Base-by-base conservation (phyloP, 2,888 invertebrate species). In the Diaprepes abbreviatus region DNA sequence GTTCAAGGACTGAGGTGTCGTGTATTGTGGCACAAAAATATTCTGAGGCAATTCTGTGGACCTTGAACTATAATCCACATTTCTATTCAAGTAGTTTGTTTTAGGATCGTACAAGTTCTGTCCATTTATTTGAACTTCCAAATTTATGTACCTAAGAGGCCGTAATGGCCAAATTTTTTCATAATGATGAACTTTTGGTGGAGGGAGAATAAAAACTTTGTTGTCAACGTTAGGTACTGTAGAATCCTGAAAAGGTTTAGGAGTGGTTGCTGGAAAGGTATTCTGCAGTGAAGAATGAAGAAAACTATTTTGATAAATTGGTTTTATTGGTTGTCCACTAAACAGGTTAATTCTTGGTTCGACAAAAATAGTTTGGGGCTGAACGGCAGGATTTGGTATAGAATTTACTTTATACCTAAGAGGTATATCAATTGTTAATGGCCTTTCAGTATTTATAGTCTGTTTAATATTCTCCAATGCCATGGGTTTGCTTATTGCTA, bases 111-210 rank as follows among this genome's bases (percentile, higher is more conserved):
- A 31, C 9, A 24, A 38, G 9, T 58, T 38, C 10, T 58, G 58
- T 9, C 58, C 60, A 35, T 60, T 36, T 3, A 60, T 50, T 19
- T 48, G 16, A 33, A 60, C 31, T 7, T 35, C 21, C 24, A 60
- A 60, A 50, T 60, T 45, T 35, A 10, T 60, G 14, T 21, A 60
- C 10, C 7, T 48, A 1, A 43, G 1, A 12, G 48, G 60, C 48
- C 48, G 60, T 9, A 60, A n/a, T 17, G 60, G 60, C 60, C 60
- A 60, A 50, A 60, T 60, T 50, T 60, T 60, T 60, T 60, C 48
- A 48, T 60, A 60, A 17, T 60, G 48, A 2, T 60, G 35, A 17
- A 48, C 35, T 10, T 31, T 60, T n/a, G 48, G 60, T 4, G 60
- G 1, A 6, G 60, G 60, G 10, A 48, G 21, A 19, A 60, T 14